Evolutionary conservation across 64 coral and sea anemone species (phyloP).

Genomic region (Montipora cactus): DNA sequence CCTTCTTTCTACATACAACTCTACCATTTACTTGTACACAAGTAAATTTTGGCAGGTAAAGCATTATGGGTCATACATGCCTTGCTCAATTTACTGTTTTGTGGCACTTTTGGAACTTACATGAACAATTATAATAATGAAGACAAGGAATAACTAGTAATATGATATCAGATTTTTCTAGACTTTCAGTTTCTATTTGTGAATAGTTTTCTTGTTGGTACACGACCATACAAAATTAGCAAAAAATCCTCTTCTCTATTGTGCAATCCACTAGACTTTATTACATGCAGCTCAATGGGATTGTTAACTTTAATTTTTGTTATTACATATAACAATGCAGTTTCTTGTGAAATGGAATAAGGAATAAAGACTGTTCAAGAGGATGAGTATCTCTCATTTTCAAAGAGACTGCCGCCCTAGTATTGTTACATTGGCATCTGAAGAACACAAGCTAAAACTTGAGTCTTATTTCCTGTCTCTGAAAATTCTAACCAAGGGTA

Average conservation of each 20-base stretch:
- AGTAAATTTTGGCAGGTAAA: neutral
- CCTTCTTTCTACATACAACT: neutral
- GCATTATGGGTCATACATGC: neutral
- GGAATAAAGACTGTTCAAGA: neutral
- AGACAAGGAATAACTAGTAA: neutral
- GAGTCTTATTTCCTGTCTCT: neutral
- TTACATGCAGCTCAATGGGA: neutral
- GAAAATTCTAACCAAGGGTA: neutral
- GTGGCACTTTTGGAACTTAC: neutral
- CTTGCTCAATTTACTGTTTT: neutral
- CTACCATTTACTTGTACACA: neutral
- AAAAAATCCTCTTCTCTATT: neutral
- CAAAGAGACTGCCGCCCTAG: neutral
- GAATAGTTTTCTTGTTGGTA: neutral
- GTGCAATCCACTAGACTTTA: neutral
- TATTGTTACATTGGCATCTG: neutral
- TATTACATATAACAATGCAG: neutral
- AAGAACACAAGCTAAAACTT: neutral
- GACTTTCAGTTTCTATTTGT: neutral
- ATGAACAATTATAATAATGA: neutral
- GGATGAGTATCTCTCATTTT: neutral
- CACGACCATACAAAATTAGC: neutral
- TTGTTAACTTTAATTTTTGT: neutral
- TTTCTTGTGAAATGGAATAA: neutral
- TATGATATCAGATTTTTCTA: neutral